Percentiles rank a stretch among this genome's conserved stretches.
Conservation (phyloP, 1,140 invertebrate species). For the Pinna nobilis region DNA sequence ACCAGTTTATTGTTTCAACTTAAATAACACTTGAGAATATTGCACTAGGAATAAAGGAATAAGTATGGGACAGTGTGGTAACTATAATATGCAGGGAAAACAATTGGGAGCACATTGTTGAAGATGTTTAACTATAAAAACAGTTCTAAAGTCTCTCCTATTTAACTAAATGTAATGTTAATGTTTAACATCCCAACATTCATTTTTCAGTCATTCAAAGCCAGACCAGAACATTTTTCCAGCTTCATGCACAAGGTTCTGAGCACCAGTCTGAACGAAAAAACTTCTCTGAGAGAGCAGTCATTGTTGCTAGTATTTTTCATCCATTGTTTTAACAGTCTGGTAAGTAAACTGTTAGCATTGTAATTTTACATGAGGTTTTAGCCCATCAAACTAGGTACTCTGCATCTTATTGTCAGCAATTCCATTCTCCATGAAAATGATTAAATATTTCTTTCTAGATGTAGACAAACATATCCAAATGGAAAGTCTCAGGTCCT, state of each 20-base stretch:
- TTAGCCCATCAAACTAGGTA: no score
- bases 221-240: slow-evolving; percentile 87
- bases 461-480: no score
- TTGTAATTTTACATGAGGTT: not conserved
- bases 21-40: not conserved
- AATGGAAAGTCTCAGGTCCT: no score
- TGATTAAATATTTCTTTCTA: no score
- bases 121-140: no score
- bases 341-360: slow-evolving; percentile 71
- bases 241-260: slow-evolving; percentile 92
- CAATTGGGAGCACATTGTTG: no score
- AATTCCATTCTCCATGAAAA: no score
- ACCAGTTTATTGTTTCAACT: not conserved
- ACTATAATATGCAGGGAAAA: no score
- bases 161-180: not conserved
- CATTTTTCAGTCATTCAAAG: slow-evolving; percentile 83
- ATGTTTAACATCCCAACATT: not conserved
- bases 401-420: no score
- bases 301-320: slow-evolving; percentile 92
- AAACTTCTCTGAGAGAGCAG: slow-evolving; percentile 84
- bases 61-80: no score
- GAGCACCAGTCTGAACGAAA: slow-evolving; percentile 81
- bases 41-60: no score
- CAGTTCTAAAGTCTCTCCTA: not conserved
- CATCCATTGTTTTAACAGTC: slow-evolving; percentile 96